Percentiles rank a stretch among this genome's conserved stretches.
phyloP scores from a whole-genome alignment of 2,888 invertebrate species.

The Lagria hirta region DNA sequence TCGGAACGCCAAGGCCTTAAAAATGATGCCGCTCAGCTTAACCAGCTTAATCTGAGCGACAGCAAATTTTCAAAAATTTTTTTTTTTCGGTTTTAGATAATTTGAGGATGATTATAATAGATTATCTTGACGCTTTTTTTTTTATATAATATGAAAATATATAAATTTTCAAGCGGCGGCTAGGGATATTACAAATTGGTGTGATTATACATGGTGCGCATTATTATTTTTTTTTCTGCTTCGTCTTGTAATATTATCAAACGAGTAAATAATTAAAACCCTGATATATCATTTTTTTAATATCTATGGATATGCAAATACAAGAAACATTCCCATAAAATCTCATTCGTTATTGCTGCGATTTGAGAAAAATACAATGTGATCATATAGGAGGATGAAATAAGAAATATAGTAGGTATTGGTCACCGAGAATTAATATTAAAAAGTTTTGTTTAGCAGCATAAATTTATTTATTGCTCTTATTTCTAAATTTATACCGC shows the following conservation, averaged over 20 bases:
- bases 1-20: constrained; percentile 45
- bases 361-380: too few species aligned
- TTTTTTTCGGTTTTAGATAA: constrained; percentile 36
- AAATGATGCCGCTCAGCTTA: constrained; percentile 44
- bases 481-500: constrained; percentile 38
- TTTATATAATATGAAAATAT: constrained; percentile 65
- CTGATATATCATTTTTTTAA: constrained; percentile 28
- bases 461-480: constrained; percentile 39
- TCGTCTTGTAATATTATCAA: too few species aligned
- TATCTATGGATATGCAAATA: constrained; percentile 25
- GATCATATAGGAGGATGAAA: constrained; percentile 31
- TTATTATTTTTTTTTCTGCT: too few species aligned
- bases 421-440: constrained; percentile 39
- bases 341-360: too few species aligned
- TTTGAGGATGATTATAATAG: too few species aligned
- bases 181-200: constrained; percentile 46
- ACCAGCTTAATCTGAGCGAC: constrained; percentile 40
- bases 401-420: constrained; percentile 40
- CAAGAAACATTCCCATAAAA: constrained; percentile 21
- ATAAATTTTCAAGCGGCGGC: constrained; percentile 44
- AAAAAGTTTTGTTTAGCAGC: constrained; percentile 37
- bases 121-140: constrained; percentile 60
- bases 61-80: constrained; percentile 27
- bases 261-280: too few species aligned
- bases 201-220: constrained; percentile 51